Evolutionary conservation across 2,888 invertebrate species (phyloP), one percentile per base, ranked within the genome.

Genomic region (Osedax frankpressi): DNA sequence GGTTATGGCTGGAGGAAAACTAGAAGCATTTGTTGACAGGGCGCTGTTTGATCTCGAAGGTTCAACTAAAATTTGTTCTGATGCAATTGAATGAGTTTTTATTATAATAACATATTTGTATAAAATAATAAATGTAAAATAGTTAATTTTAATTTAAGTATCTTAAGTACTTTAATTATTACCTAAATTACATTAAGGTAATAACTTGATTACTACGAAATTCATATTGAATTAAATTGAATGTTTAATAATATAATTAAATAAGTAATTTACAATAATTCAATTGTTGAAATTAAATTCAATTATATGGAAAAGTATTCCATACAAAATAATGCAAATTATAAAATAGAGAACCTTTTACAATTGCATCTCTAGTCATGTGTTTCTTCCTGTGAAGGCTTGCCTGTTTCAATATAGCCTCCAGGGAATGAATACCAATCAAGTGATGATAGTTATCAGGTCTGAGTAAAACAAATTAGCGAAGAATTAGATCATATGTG

Each of bases 41-140:
- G 81, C 81, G 75, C 81, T 82, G 75, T 83, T 82, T 26, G 81
- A 82, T 27, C 83, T 75, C 0, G 82, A 82, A 6, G 44, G 44
- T 44, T 44, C 44, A 11, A 44, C 44, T 19, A 44, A 11, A 19
- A 44, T 44, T 19, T 44, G 44, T 11, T 44, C 44, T 44, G 44
- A 11, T 44, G 44, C 11, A 44, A 44, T 11, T 11, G 44, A 11
- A 11, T 44, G 44, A 44, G 6, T 19, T 19, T 44, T 44, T 11
- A 44, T 44, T 44, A 44, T 11, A 44, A 44, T 44, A 44, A 44
- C 19, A 19, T 44, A 44, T 44, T 44, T 44, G 44, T 11, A 11
- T 44, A 19, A 44, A 11, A 11, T 6, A 44, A 44, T 44, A 44
- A 44, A 11, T 44, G 6, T 44, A 44, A 11, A 19, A 44, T 44